phyloP scores from a whole-genome alignment of 2,113 vertebrate species.

The Etia nguti region DNA sequence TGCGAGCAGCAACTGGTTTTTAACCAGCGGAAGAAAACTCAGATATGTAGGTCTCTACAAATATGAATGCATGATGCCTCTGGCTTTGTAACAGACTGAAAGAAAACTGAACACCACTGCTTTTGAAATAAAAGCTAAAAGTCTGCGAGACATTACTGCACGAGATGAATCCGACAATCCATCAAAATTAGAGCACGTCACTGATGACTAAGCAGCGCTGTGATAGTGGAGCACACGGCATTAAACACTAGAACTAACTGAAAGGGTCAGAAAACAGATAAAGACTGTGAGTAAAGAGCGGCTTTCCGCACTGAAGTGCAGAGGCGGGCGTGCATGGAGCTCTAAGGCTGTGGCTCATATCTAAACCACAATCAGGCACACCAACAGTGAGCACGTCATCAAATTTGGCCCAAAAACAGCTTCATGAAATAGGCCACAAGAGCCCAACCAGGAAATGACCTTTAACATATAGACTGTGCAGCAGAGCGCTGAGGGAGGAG shows the following conservation, averaged over 20 bases:
- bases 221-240: background rate
- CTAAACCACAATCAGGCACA: background rate
- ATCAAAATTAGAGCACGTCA: accelerated
- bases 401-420: background rate
- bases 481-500: background rate
- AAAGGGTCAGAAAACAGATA: background rate
- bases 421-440: background rate
- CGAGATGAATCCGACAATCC: background rate
- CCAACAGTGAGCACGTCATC: background rate
- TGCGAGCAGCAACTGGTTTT: background rate
- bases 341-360: accelerated
- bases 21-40: background rate
- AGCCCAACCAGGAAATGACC: background rate
- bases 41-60: background rate
- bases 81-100: background rate
- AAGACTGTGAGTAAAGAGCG: background rate
- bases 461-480: background rate
- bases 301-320: background rate
- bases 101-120: background rate
- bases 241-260: background rate
- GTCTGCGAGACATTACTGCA: background rate
- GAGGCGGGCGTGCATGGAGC: accelerated
- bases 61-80: background rate
- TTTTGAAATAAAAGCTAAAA: background rate
- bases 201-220: background rate